Base-by-base conservation (phyloP, 30 jellyfish, hydroid and myxozoan species). In the Aurelia aurita complex sp. Pacific region DNA sequence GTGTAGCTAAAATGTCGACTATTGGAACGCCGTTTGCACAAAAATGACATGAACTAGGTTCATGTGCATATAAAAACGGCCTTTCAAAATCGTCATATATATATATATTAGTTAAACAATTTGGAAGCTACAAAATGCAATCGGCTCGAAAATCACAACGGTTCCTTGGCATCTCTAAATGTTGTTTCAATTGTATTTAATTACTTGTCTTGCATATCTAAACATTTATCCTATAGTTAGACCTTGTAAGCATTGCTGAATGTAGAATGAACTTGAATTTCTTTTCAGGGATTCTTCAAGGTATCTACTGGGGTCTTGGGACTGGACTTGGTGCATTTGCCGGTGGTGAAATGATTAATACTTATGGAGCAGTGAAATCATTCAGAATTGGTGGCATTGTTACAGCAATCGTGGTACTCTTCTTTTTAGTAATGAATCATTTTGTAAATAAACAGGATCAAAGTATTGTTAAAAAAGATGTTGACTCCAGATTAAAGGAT, bases 231-330 rank as follows among this genome's bases (percentile, higher is more conserved):
- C 2, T 17, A 73, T 51, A 18, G 74, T 77, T 29, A 2, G 52
- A 40, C 13, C 67, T 23, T 67, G 73, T 67, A 50, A 42, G 0
- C 19, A 13, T 40, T 29, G 52, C 52, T 40, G 52, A 40, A 40
- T 40, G 6, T 40, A 40, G 6, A 40, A 9, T 40, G 52, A 40
- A 40, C 52, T 40, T 40, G 52, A 8, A 4, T 66, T 64, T 43
- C 2, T 63, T 75, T 92, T 43, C 81, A 94, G 99, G 99, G 12
- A 83, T 94, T 71, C 83, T 94, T 68, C 99, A 94, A 85, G 99
- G 97, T 52, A 96, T 94, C 15, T 94, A 94, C 78, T 94, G 99
- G 99, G 99, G 99, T 4, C 94, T 94, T 53, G 99, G 99, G 10
- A 94, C 99, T 10, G 99, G 99, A 40, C 71, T 87, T 66, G 99